Percentiles rank a stretch among this genome's conserved stretches.
These are phyloP conservation scores for Hypanus sabinus DNA, from an alignment of 2,113 vertebrate genomes.

Conservation along the genomic window DNA sequence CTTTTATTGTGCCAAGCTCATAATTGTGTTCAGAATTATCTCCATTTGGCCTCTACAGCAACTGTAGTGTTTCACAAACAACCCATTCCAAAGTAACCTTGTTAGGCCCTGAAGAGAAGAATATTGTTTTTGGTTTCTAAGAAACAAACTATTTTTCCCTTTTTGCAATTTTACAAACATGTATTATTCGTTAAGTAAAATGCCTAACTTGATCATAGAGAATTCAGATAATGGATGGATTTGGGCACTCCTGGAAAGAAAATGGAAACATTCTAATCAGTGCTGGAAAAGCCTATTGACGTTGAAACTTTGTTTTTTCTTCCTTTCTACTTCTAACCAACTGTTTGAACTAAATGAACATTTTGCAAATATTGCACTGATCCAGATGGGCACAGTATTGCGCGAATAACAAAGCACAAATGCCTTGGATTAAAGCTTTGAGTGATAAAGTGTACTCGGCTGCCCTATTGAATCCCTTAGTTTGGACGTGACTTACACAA, in stretches of 20 bases:
- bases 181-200: neutral
- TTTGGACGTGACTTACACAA: neutral
- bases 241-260: neutral
- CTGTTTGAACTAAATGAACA: neutral
- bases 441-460: neutral
- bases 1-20: neutral
- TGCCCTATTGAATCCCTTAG: conserved; percentile 20
- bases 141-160: neutral
- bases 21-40: neutral
- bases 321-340: no score
- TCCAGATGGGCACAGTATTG: neutral
- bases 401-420: neutral
- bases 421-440: neutral
- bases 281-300: neutral
- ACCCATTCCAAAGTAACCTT: neutral
- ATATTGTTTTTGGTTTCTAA: conserved; percentile 10
- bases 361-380: neutral
- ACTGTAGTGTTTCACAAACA: neutral
- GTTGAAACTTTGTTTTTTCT: neutral
- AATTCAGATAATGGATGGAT: neutral
- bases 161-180: conserved; percentile 29
- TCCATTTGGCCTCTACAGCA: no score
- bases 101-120: neutral
- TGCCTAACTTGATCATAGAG: neutral
- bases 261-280: neutral